phyloP scores from a whole-genome alignment of 2,888 invertebrate genomes.

The Lasioglossum marginatum region DNA sequence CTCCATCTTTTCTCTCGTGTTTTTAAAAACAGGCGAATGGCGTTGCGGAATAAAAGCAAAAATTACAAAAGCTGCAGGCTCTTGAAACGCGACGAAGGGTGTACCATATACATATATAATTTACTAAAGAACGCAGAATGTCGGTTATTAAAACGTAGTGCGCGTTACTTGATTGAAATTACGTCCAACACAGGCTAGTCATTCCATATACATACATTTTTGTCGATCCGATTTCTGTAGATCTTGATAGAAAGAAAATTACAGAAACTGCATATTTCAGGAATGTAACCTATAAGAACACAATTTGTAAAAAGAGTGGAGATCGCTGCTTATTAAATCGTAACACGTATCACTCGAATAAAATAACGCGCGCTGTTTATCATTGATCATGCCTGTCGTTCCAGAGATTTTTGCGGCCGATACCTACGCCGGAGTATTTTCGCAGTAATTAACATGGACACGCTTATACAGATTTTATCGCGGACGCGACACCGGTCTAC shows the following conservation, averaged over 20 bases:
- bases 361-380: not conserved
- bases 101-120: not conserved
- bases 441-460: not conserved
- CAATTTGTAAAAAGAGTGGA: not conserved
- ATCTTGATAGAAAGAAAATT: not conserved
- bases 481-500: not conserved
- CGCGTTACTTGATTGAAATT: not conserved
- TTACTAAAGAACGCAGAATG: not conserved
- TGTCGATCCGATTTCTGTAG: too few relatives aligned
- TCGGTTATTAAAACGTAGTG: not conserved
- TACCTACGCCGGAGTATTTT: constrained; percentile 1
- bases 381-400: not conserved
- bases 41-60: not conserved
- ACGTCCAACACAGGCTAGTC: not conserved
- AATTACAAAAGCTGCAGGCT: not conserved
- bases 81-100: not conserved
- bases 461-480: not conserved
- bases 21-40: not conserved
- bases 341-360: not conserved
- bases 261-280: not conserved
- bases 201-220: not conserved
- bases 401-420: not conserved
- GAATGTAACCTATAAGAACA: not conserved
- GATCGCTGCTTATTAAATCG: not conserved
- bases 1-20: not conserved